Evolutionary conservation across 1,140 invertebrate genomes (phyloP).

Genomic region (Zaprionus gabonicus): DNA sequence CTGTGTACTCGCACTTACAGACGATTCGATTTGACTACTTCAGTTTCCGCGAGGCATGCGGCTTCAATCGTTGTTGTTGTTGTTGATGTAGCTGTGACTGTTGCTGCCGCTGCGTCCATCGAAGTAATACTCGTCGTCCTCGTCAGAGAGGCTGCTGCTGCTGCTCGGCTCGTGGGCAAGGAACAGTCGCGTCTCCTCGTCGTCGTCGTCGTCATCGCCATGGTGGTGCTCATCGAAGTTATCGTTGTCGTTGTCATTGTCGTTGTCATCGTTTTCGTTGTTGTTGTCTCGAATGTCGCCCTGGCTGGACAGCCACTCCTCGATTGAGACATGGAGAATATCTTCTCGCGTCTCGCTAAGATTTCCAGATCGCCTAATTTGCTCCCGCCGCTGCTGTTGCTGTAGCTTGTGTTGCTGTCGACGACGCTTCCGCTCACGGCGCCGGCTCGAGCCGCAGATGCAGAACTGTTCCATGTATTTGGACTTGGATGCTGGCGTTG

Average conservation of each 20-base stretch:
- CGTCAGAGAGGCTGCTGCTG: conserved; percentile 77
- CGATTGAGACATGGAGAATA: conserved; percentile 84
- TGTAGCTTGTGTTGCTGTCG: conserved; percentile 72
- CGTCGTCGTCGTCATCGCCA: conserved; percentile 34
- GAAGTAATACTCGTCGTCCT: conserved; percentile 83
- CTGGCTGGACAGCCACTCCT: conserved; percentile 84
- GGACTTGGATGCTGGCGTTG: conserved; percentile 70
- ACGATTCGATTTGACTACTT: conserved; percentile 75
- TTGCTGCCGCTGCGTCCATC: conserved; percentile 66
- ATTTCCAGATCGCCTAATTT: conserved; percentile 85
- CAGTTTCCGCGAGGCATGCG: conserved; percentile 62
- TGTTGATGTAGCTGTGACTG: conserved; percentile 49
- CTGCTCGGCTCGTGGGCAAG: conserved; percentile 67
- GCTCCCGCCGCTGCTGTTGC: conserved; percentile 75
- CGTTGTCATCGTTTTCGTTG: conserved; percentile 35
- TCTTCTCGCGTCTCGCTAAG: conserved; percentile 85
- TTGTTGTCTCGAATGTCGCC: conserved; percentile 64
- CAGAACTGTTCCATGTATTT: conserved; percentile 84
- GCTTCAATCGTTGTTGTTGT: conserved; percentile 68
- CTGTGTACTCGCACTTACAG: conserved; percentile 58
- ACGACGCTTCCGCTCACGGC: conserved; percentile 65
- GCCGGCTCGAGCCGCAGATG: conserved; percentile 73
- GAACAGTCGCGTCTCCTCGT: conserved; percentile 65
- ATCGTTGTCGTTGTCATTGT: conserved; percentile 52
- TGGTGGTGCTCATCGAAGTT: conserved; percentile 41